Conservation (phyloP, 2,797 vertebrate genomes). For the Amblyraja radiata region DNA sequence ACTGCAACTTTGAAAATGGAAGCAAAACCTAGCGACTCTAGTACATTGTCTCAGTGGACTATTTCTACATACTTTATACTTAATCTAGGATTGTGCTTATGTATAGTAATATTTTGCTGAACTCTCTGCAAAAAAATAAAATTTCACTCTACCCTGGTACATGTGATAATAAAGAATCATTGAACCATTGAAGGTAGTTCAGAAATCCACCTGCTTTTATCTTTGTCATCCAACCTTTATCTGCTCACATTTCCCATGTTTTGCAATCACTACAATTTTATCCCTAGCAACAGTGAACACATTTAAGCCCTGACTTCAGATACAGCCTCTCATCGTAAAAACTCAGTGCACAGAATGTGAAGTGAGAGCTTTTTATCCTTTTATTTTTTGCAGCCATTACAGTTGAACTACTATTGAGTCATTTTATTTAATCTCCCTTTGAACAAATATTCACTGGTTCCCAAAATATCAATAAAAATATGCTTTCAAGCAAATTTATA, state of each 20-base stretch:
- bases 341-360: neutral
- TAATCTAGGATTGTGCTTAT: too few species aligned
- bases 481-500: neutral
- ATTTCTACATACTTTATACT: too few species aligned
- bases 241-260: neutral
- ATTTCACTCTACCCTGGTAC: too few species aligned
- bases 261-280: neutral
- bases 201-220: too few species aligned
- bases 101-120: too few species aligned
- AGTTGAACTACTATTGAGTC: neutral
- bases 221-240: neutral
- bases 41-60: too few species aligned
- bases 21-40: too few species aligned
- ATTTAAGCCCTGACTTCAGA: neutral
- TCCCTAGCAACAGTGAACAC: neutral
- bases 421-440: neutral
- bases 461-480: neutral
- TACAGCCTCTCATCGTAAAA: neutral
- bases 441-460: neutral
- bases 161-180: too few species aligned
- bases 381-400: neutral
- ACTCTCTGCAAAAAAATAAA: too few species aligned
- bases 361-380: neutral
- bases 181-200: neutral
- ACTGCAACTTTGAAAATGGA: neutral